These are phyloP conservation scores for Coturnix japonica DNA, from an alignment of 2,113 vertebrate genomes.

Conservation along the genomic window DNA sequence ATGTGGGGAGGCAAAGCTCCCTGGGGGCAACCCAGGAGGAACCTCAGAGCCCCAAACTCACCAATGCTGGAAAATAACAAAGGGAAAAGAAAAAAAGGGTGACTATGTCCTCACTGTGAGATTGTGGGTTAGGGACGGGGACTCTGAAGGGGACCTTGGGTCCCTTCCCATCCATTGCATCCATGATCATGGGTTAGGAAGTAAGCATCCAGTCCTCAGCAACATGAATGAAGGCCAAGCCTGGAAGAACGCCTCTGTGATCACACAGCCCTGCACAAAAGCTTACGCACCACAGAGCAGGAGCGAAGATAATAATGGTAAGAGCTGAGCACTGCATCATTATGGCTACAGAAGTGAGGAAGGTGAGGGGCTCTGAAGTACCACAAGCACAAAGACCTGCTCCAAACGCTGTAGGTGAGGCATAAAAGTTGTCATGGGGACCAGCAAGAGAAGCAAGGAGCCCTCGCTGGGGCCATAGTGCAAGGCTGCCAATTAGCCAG, in stretches of 20 bases:
- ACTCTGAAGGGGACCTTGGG: background rate
- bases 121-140: background rate
- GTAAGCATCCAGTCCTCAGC: background rate
- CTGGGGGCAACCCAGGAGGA: background rate
- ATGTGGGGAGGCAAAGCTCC: accelerated
- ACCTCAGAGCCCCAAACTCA: background rate
- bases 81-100: background rate
- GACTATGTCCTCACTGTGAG: background rate
- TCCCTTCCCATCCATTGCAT: background rate
- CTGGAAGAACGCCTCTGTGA: background rate
- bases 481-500: conserved; percentile 38
- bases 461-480: background rate
- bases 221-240: background rate
- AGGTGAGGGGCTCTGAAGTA: background rate
- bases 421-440: conserved; percentile 67
- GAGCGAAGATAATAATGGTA: background rate
- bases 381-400: background rate
- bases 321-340: background rate
- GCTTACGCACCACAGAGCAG: background rate
- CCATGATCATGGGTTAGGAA: accelerated
- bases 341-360: background rate
- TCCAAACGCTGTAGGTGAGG: background rate
- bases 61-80: background rate
- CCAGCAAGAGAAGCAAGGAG: background rate
- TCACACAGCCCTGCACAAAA: background rate